Base-by-base conservation (phyloP, 2,113 vertebrate species). In the Laterallus jamaicensis region DNA sequence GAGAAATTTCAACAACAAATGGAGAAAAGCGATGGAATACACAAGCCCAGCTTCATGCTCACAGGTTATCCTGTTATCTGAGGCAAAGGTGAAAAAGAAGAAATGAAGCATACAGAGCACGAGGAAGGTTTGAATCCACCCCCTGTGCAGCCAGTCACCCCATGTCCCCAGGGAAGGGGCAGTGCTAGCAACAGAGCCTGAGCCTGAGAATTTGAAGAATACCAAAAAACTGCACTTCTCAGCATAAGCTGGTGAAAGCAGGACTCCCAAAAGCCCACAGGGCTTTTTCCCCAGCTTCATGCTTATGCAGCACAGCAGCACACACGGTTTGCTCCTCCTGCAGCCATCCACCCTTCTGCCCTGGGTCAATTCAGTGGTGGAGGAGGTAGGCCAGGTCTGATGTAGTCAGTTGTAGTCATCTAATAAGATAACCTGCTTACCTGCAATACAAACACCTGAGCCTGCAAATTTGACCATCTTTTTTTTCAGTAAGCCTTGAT, bases 101-200 rank as follows among this genome's bases (percentile, higher is more conserved):
- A 82, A 68, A 6, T 0, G 4, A 28, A 83, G n/a, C 14, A 54
- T 1, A 37, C 5, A 26, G 69, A 77, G 26, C 35, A 50, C 18
- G 2, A 3, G 49, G 68, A 56, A 64, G 70, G 49, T 60, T 63
- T 75, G 40, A 60, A 71, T 40, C 29, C 62, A 67, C 3, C 2
- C 21, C 20, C 49, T 11, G 22, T 69, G 44, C 62, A 70, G 18
- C 10, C 75, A 82, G 47, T 7, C 35, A 52, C 52, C 20, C 0
- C 0, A 14, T 13, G 16, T n/a, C 68, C 55, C 20, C 20, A 21
- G 42, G 40, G 0, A 1, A 85, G 13, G 40, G 28, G 15, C 69
- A 88, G 82, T 32, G 64, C 10, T n/a, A 17, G 5, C 67, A 55
- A 14, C 7, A 82, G 17, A 52, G 37, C 31, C 52, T 67, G 17